Percentiles rank a stretch among this genome's conserved stretches.
These are phyloP conservation scores for Pristionchus arcanus DNA, from an alignment of 2,888 invertebrate species.

Conservation along the genomic window DNA sequence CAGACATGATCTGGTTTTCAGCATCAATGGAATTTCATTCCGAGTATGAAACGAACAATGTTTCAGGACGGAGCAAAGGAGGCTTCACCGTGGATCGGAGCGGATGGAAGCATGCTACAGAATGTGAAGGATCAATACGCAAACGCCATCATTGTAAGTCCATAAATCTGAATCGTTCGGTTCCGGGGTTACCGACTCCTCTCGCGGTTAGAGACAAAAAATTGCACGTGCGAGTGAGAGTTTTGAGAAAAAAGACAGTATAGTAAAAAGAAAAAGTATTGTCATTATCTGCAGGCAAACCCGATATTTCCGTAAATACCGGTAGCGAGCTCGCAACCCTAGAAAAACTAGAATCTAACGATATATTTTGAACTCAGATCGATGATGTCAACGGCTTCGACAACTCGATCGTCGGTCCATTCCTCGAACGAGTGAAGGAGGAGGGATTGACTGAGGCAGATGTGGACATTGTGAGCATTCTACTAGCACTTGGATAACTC, in stretches of 20 bases:
- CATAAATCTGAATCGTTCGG: not conserved
- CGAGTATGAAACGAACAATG: too few relatives aligned
- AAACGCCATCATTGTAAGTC: conserved; percentile 58
- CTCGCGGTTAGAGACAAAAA: too few relatives aligned
- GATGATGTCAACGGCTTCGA: conserved; percentile 48
- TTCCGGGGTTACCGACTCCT: too few relatives aligned
- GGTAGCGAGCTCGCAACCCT: too few relatives aligned
- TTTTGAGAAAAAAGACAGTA: too few relatives aligned
- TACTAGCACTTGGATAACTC: not conserved
- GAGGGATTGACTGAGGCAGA: conserved; percentile 31
- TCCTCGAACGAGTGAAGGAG: conserved; percentile 41
- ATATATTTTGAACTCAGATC: not conserved
- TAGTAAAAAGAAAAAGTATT: too few relatives aligned
- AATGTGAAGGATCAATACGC: conserved; percentile 76
- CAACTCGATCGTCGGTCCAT: conserved; percentile 36
- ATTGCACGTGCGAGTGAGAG: too few relatives aligned
- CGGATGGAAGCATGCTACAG: conserved; percentile 76
- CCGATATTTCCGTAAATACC: too few relatives aligned
- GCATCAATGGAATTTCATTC: too few relatives aligned
- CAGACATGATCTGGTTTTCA: not conserved
- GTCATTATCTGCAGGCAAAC: too few relatives aligned
- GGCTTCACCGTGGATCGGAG: conserved; percentile 76
- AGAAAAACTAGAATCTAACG: too few relatives aligned
- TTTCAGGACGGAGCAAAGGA: conserved; percentile 71
- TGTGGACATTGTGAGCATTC: not conserved